phyloP scores from a whole-genome alignment of 2,888 invertebrate genomes.

The Drosophila birchii region DNA sequence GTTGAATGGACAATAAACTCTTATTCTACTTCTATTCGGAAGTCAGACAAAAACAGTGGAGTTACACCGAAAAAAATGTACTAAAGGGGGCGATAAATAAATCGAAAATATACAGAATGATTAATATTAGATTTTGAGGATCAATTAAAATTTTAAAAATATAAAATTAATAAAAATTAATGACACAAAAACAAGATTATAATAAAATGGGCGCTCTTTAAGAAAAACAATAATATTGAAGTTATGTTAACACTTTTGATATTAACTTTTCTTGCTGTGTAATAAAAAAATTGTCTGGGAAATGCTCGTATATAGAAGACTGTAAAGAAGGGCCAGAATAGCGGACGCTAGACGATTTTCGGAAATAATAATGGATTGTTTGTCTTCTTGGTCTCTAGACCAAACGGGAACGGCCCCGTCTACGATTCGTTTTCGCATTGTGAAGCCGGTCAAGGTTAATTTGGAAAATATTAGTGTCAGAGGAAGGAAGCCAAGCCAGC shows the following conservation, averaged over 20 bases:
- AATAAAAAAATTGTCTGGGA: slow-evolving; percentile 8
- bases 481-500: slow-evolving; percentile 29
- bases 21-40: slow-evolving; percentile 74
- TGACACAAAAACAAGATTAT: too few species aligned
- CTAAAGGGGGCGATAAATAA: too few species aligned
- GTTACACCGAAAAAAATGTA: neutral
- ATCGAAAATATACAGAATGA: too few species aligned
- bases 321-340: slow-evolving; percentile 25
- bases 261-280: too few species aligned
- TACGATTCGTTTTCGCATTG: slow-evolving; percentile 63
- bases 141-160: too few species aligned
- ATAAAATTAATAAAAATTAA: neutral
- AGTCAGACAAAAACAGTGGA: slow-evolving; percentile 38
- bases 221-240: too few species aligned
- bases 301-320: neutral
- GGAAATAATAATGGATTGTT: slow-evolving; percentile 49
- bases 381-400: slow-evolving; percentile 38
- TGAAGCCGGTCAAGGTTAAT: slow-evolving; percentile 82
- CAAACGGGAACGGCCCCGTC: slow-evolving; percentile 63
- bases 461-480: slow-evolving; percentile 72
- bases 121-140: too few species aligned
- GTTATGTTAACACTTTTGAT: too few species aligned
- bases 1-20: slow-evolving; percentile 71
- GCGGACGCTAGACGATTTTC: slow-evolving; percentile 56
- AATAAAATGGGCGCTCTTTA: too few species aligned